Conservation (phyloP, 2,113 vertebrate species). For the Nansenia antarctica region DNA sequence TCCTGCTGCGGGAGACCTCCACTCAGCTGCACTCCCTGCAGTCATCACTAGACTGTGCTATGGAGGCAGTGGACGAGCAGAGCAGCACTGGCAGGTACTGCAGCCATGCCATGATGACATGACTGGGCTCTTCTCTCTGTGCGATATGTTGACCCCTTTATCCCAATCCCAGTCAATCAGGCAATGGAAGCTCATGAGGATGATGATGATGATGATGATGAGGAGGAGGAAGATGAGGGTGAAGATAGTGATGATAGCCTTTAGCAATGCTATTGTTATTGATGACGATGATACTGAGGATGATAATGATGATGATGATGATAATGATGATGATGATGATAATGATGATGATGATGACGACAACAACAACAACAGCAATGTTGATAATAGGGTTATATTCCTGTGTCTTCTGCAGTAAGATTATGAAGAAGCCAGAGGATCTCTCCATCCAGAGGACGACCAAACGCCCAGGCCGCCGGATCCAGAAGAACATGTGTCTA, state of each 20-base stretch:
- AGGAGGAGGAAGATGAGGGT: not conserved
- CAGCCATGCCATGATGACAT: not conserved
- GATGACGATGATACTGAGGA: not conserved
- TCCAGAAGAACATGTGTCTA: conserved; percentile 78
- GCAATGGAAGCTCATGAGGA: not conserved
- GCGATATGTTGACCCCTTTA: no score
- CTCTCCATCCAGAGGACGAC: conserved; percentile 65
- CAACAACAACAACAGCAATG: no score
- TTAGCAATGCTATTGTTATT: not conserved
- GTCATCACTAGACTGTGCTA: conserved; percentile 89
- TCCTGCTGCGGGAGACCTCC: conserved; percentile 91
- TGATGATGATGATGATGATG: not conserved
- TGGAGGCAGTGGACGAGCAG: conserved; percentile 90
- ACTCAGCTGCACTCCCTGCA: conserved; percentile 92
- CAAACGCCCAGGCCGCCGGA: conserved; percentile 80
- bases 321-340: not conserved
- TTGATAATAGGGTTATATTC: not conserved
- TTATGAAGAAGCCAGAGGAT: conserved; percentile 67
- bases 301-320: not conserved
- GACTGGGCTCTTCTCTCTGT: not conserved
- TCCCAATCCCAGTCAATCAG: not conserved
- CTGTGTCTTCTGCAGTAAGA: conserved; percentile 53
- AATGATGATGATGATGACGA: not conserved
- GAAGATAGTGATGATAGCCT: not conserved
- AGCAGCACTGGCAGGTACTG: conserved; percentile 77